A percentile compares a stretch with the other conserved stretches of the same genome.
These are phyloP conservation scores for Chironomus tepperi DNA, from an alignment of 1,140 invertebrate species.

Conservation along the genomic window DNA sequence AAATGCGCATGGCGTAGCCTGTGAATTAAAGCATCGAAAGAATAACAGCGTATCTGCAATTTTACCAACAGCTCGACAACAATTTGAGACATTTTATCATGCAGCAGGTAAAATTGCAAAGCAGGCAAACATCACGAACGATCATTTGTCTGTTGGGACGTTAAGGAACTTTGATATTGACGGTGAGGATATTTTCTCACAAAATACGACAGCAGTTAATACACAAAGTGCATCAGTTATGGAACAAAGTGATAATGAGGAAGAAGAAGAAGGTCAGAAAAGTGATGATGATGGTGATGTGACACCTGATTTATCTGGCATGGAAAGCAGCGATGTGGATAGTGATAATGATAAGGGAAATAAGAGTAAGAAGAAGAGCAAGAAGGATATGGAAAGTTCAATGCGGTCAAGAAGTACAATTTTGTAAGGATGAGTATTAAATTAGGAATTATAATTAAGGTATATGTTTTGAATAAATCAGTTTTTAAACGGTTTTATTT, in stretches of 20 bases:
- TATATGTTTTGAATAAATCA: too few relatives aligned
- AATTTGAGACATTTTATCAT: neutral
- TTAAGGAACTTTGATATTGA: neutral
- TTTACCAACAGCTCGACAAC: neutral
- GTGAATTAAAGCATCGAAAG: constrained; percentile 3
- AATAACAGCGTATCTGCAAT: neutral
- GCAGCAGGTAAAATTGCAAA: neutral
- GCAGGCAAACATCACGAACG: neutral
- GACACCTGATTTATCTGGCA: neutral
- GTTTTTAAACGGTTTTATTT: too few relatives aligned
- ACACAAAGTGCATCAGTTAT: neutral
- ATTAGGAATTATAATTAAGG: too few relatives aligned
- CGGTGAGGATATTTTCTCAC: neutral
- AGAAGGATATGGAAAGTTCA: neutral
- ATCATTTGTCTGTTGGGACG: neutral
- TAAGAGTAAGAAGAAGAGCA: neutral
- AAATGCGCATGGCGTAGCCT: neutral
- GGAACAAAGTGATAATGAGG: neutral
- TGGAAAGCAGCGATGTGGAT: too few relatives aligned
- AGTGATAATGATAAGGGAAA: neutral
- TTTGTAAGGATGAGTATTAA: too few relatives aligned
- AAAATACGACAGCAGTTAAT: neutral
- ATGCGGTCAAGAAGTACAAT: neutral
- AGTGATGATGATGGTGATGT: neutral
- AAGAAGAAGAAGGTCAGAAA: neutral